Percentiles rank a stretch among this genome's conserved stretches.
Conservation (phyloP, 2,113 vertebrate species). For the Microcebus griseorufus region DNA sequence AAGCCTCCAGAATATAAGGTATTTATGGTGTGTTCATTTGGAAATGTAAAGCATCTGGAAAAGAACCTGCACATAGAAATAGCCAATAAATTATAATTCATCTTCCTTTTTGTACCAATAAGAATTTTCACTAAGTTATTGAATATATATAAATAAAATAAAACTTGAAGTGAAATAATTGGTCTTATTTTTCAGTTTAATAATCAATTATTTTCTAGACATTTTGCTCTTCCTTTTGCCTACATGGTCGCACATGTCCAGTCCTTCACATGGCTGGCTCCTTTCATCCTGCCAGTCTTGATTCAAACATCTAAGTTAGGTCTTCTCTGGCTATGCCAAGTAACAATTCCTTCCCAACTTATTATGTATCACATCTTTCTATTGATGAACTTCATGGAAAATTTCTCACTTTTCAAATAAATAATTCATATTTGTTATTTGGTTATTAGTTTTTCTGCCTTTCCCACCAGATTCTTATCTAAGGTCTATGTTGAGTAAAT, state of each 20-base stretch:
- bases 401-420: slow-evolving; percentile 30
- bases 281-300: not conserved
- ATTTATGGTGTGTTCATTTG: not conserved
- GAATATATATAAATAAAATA: not conserved
- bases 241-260: not conserved
- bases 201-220: not conserved
- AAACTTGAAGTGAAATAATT: not conserved
- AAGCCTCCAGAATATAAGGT: not conserved
- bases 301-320: not conserved
- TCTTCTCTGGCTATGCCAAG: not conserved
- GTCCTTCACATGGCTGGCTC: not conserved
- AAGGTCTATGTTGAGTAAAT: not conserved
- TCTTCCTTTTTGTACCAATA: not conserved
- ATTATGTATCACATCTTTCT: not conserved
- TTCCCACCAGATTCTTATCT: not conserved
- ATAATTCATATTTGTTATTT: not conserved
- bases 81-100: not conserved
- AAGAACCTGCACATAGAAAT: not conserved
- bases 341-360: not conserved
- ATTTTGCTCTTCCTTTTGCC: not conserved
- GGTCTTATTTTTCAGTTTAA: not conserved
- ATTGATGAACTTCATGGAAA: not conserved
- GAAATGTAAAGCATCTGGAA: slow-evolving; percentile 5
- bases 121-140: not conserved
- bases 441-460: not conserved